Base-by-base conservation (phyloP, 1,140 invertebrate species). In the Drosophila pectinifera region DNA sequence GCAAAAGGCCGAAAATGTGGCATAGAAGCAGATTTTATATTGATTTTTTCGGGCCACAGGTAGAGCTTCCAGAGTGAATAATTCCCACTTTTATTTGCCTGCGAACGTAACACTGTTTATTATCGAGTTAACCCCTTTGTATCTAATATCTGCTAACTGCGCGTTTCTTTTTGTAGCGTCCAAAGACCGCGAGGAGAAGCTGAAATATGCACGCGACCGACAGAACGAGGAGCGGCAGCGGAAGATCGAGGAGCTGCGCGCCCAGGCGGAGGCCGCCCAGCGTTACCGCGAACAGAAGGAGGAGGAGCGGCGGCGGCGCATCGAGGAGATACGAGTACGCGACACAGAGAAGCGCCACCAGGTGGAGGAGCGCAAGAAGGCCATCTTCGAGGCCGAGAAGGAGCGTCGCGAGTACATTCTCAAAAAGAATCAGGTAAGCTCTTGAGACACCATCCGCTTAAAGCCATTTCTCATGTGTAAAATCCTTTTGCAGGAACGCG, bases 201-300 rank as follows among this genome's bases (percentile, higher is more conserved):
- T 94, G 78, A 94, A 94, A 84, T 93, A 95, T 84, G 94, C 95
- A 64, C 95, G 96, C 79, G 97, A 97, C 88, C 93, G 95, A 73
- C 96, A 97, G 92, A 96, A 97, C 93, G 96, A 97, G 90, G 97
- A 98, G 92, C 94, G 97, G 79, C 95, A 96, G 89, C 95, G 95
- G 83, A 96, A 96, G 92, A 93, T 98, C 78, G 96, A 97, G 92
- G 97, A 97, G 93, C 94, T 98, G 72, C 95, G 96, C 85, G 95
- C 96, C 88, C 96, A 97, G 93, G 96, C 96, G 48, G 93, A 97
- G 55, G 96, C 96, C 45, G 96, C 97, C 80, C 97, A 97, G 93
- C 95, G 95, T 78, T 97, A 97, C 93, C 94, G 97, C 36, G 96
- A 97, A 93, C 96, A 97, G 92, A 95, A 97, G 85, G 97, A 98